Base-by-base conservation (phyloP, 2,797 vertebrate genomes). In the Chrysocyon brachyurus region DNA sequence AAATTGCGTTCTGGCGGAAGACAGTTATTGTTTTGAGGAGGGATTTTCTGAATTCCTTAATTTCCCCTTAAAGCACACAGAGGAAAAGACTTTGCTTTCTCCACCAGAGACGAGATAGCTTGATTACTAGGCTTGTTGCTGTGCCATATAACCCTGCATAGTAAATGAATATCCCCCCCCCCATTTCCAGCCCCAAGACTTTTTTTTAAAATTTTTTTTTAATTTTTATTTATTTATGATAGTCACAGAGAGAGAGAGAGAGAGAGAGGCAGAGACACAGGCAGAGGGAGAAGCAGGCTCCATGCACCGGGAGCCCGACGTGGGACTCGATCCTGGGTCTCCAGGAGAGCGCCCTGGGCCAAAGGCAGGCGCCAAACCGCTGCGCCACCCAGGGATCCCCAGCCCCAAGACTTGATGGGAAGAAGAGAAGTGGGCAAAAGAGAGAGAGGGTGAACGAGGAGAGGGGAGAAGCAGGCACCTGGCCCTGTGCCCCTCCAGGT, bases 11-110 rank as follows among this genome's bases (percentile, higher is more conserved):
- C 72, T 92, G 64, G 70, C 2, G 3, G 68, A 90, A 97, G 70
- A 95, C 89, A 87, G 83, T 91, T 86, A 96, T 96, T 98, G 94
- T 98, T 96, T 89, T 73, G 31, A 92, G 84, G 86, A 81, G 79
- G 54, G 49, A 84, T 97, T 97, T 97, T 93, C 61, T 72, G 95
- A 90, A 97, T 97, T 95, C 92, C 87, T 97, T 90, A 78, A 86
- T 98, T 97, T 94, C 93, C 96, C 96, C 66, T 26, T 96, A 87
- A 97, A 97, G 97, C 96, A 85, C 72, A 93, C 91, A 93, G 70
- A 91, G 84, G 94, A 91, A 96, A 78, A 84, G 31, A 3, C n/a
- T 57, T 93, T 86, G 40, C 88, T 93, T 96, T 95, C 88, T 79
- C 36, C 46, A 16, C 6, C 6, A 92, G n/a, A 40, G n/a, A 81